Conservation (phyloP, 2,113 vertebrate genomes). For the Phoenicopterus ruber region DNA sequence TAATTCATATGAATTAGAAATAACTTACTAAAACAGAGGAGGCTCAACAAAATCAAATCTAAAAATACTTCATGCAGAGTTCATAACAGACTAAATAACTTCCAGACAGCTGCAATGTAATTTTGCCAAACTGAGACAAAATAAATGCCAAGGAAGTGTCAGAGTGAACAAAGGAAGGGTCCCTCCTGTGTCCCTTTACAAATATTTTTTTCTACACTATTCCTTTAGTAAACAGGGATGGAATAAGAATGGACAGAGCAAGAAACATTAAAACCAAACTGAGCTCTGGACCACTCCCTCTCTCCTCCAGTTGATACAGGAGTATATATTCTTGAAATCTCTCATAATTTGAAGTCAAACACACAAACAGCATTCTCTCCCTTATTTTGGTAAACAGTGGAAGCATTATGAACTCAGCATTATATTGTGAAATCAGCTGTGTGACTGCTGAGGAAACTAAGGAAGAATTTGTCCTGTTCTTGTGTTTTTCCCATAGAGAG, state of each 20-base stretch:
- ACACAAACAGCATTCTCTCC: not conserved
- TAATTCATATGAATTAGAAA: slow-evolving; percentile 66
- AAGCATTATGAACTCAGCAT: not conserved
- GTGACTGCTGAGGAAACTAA: not conserved
- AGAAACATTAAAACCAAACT: not conserved
- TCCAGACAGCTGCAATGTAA: slow-evolving; percentile 24
- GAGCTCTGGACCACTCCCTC: not conserved
- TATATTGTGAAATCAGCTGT: not conserved
- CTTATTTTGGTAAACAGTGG: not conserved
- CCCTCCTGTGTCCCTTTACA: not conserved
- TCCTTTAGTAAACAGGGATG: not conserved
- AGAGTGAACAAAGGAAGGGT: not conserved
- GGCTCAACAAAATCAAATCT: slow-evolving; percentile 47
- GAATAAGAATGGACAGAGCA: not conserved
- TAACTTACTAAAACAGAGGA: slow-evolving; percentile 49
- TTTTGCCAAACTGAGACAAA: slow-evolving; percentile 8
- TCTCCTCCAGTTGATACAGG: not conserved
- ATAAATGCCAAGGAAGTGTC: slow-evolving; percentile 34
- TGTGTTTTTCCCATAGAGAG: not conserved
- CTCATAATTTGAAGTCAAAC: not conserved
- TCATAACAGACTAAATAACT: slow-evolving; percentile 12
- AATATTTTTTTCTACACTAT: not conserved
- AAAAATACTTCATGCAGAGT: slow-evolving; percentile 39
- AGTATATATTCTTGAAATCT: not conserved
- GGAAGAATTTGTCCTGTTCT: not conserved